These are phyloP conservation scores for Neoniphon sammara DNA, from an alignment of 2,797 vertebrate genomes.

Conservation along the genomic window DNA sequence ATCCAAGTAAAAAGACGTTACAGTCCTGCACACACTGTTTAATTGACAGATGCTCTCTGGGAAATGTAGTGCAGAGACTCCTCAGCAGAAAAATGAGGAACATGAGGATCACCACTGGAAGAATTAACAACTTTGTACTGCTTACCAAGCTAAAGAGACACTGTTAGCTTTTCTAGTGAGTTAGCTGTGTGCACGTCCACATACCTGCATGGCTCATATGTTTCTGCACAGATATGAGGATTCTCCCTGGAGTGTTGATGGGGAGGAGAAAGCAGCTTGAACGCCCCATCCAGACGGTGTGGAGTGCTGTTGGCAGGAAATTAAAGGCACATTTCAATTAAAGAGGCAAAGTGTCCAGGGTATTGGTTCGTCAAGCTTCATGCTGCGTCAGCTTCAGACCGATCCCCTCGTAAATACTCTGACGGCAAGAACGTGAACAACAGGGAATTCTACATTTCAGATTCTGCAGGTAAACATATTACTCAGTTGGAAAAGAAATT, in stretches of 20 bases:
- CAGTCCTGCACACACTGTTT: no score
- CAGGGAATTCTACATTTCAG: constrained; percentile 20
- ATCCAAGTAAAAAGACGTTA: no score
- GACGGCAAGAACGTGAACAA: neutral
- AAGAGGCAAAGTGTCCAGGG: constrained; percentile 36
- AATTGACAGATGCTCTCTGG: no score
- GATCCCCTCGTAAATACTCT: constrained; percentile 22
- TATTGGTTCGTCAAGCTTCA: constrained; percentile 17
- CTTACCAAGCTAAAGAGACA: no score
- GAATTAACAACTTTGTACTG: no score
- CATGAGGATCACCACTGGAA: no score
- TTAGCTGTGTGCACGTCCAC: neutral
- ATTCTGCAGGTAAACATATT: constrained; percentile 38
- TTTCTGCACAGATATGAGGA: no score
- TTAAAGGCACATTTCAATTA: constrained; percentile 37
- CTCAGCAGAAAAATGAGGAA: no score
- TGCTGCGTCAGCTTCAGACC: neutral
- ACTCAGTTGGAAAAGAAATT: constrained; percentile 23
- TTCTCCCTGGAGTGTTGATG: neutral
- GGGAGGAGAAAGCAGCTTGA: neutral
- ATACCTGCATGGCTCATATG: neutral
- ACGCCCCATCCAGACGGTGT: neutral
- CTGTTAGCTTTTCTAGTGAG: no score
- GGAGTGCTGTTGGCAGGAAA: neutral
- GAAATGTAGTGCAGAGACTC: no score